Percentiles rank a stretch among this genome's conserved stretches.
Evolutionary conservation across 2,888 invertebrate species (phyloP).

Genomic region (Brenthis ino): DNA sequence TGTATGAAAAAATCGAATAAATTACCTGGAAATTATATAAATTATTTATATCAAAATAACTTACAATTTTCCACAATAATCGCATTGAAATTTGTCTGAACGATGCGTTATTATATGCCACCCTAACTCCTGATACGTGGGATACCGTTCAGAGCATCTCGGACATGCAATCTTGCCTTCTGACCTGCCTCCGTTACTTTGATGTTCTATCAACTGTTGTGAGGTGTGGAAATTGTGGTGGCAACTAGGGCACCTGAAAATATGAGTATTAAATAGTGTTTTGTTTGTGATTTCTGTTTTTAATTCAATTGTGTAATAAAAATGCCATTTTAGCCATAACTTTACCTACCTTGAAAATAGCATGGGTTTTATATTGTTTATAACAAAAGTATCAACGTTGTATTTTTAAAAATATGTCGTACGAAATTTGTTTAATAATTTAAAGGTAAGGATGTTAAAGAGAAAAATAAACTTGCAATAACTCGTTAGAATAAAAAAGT

Average conservation of each 20-base stretch:
- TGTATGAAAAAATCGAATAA: no score
- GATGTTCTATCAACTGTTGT: constrained; percentile 68
- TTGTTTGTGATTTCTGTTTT: not conserved
- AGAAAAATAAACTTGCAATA: no score
- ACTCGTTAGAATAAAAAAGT: no score
- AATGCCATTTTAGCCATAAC: no score
- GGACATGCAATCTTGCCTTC: constrained; percentile 73
- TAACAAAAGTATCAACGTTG: no score
- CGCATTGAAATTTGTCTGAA: constrained; percentile 66
- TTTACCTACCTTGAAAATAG: no score
- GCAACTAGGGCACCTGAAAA: constrained; percentile 69
- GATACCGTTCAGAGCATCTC: constrained; percentile 67
- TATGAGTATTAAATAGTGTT: not conserved
- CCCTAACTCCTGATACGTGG: constrained; percentile 74
- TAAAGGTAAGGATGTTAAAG: no score
- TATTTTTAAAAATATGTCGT: no score
- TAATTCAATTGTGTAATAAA: no score
- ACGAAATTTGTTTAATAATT: no score
- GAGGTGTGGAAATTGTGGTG: constrained; percentile 75
- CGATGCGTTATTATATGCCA: constrained; percentile 67
- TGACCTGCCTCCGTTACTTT: constrained; percentile 69
- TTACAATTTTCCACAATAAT: constrained; percentile 74
- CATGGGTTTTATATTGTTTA: no score
- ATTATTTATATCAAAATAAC: constrained; percentile 36
- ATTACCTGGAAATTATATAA: no score